Evolutionary conservation across 2,797 vertebrate species (phyloP), one percentile per base, ranked within the genome.

Genomic region (Perodicticus potto): DNA sequence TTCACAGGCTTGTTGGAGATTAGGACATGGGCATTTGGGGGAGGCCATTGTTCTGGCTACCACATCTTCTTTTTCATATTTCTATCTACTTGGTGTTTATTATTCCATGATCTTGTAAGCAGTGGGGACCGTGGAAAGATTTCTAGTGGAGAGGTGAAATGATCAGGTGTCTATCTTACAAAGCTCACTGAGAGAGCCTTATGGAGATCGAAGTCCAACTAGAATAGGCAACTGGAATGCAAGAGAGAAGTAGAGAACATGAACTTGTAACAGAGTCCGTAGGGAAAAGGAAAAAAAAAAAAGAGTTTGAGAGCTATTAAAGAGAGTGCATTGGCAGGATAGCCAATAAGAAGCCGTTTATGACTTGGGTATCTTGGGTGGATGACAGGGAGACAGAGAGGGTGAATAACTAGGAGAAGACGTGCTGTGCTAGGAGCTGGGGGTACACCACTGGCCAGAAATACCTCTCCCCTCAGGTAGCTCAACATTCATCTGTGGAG

Each of bases 141-240:
- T 94, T 89, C 72, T 67, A 72, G 25, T 16, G 86, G 32, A 94
- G 10, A 89, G 40, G 69, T 73, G 45, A 86, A 65, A 80, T 70
- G 32, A 7, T 19, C 55, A 29, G 5, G 13, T 72, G 86, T 84
- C 53, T 25, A 19, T 29, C 53, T 82, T 85, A 74, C 55, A 81
- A 84, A 78, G 27, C 86, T 85, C 73, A 45, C 4, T n/a, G 40
- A 78, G 72, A 40, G 72, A 88, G 49, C 10, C 0, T n/a, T 67
- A 13, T 61, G 34, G 37, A 91, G 17, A 45, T 63, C 37, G 57
- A 81, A 78, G 23, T 49, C 37, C 76, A 77, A 14, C 19, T 40
- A 72, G 53, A 49, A 69, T 6, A 53, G 22, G 19, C 70, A 43
- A 22, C 10, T 43, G 27, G 40, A 65, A 70, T 53, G 11, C 23